These are phyloP conservation scores for Serrognathus titanus DNA, from an alignment of 2,888 invertebrate species.

Conservation along the genomic window DNA sequence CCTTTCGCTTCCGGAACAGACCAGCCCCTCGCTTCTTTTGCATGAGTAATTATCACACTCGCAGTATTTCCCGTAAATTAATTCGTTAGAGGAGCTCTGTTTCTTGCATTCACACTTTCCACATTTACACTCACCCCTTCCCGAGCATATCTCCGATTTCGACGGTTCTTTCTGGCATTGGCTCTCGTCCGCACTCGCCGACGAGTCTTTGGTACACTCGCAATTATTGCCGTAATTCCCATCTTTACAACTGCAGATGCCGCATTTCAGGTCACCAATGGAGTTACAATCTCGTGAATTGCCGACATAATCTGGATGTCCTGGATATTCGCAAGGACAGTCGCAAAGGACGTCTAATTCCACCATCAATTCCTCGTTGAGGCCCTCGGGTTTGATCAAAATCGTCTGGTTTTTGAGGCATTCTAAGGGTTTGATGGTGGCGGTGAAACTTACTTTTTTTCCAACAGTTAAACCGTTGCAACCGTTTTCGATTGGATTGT, in stretches of 20 bases:
- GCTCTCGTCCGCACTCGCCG: neutral
- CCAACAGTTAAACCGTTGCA: constrained; percentile 61
- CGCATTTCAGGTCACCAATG: constrained; percentile 40
- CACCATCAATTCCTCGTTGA: constrained; percentile 66
- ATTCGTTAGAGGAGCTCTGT: constrained; percentile 29
- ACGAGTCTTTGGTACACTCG: constrained; percentile 53
- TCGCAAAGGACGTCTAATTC: constrained; percentile 56
- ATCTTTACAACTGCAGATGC: constrained; percentile 57
- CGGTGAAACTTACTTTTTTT: constrained; percentile 54
- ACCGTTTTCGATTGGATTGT: constrained; percentile 44
- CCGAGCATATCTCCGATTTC: constrained; percentile 51
- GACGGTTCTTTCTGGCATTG: constrained; percentile 34
- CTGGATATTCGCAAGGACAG: constrained; percentile 33
- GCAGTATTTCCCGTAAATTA: constrained; percentile 60
- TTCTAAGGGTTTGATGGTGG: constrained; percentile 55
- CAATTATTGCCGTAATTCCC: constrained; percentile 57
- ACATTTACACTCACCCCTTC: constrained; percentile 64
- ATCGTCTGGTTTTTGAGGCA: constrained; percentile 57
- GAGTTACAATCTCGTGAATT: constrained; percentile 44
- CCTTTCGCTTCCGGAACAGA: constrained; percentile 51
- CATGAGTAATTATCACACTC: constrained; percentile 78
- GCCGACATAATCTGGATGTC: constrained; percentile 36
- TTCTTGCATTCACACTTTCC: constrained; percentile 54
- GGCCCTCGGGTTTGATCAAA: constrained; percentile 66
- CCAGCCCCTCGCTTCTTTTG: constrained; percentile 47